phyloP scores from a whole-genome alignment of 64 coral and sea anemone genomes.

The Orbicella faveolata region DNA sequence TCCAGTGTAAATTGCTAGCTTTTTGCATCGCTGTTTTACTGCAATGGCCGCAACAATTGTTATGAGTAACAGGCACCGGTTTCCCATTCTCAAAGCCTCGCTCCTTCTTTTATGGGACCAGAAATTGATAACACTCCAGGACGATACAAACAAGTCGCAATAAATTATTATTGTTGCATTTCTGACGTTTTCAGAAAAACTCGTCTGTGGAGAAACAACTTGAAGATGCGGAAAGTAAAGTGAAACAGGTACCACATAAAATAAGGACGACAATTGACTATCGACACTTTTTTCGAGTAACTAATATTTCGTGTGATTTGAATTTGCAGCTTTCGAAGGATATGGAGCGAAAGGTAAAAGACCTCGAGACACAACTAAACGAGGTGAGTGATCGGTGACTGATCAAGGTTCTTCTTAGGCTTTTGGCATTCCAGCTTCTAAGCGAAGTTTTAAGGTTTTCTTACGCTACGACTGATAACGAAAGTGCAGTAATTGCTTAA shows the following conservation, averaged over 20 bases:
- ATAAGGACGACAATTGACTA: not conserved
- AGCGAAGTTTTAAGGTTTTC: too few relatives aligned
- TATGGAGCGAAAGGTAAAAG: slow-evolving; percentile 14
- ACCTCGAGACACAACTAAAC: not conserved
- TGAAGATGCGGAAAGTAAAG: slow-evolving; percentile 38
- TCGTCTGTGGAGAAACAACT: slow-evolving; percentile 35
- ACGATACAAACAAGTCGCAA: not conserved
- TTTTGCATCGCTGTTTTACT: too few relatives aligned
- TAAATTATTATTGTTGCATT: not conserved
- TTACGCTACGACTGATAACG: too few relatives aligned
- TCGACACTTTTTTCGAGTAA: not conserved
- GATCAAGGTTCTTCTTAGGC: not conserved
- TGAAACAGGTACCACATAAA: slow-evolving; percentile 12
- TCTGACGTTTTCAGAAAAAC: slow-evolving; percentile 12
- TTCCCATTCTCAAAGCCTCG: too few relatives aligned
- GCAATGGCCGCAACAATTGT: too few relatives aligned
- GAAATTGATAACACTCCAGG: not conserved
- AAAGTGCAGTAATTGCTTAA: too few relatives aligned
- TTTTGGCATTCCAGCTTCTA: too few relatives aligned
- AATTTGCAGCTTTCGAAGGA: slow-evolving; percentile 18
- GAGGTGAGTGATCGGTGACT: not conserved
- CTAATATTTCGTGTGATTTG: not conserved
- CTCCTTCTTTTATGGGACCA: too few relatives aligned
- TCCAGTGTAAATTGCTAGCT: too few relatives aligned
- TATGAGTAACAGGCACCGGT: too few relatives aligned